Percentiles rank a stretch among this genome's conserved stretches.
Evolutionary conservation across 1,140 invertebrate genomes (phyloP).

Genomic region (Drosophila ercepeae): DNA sequence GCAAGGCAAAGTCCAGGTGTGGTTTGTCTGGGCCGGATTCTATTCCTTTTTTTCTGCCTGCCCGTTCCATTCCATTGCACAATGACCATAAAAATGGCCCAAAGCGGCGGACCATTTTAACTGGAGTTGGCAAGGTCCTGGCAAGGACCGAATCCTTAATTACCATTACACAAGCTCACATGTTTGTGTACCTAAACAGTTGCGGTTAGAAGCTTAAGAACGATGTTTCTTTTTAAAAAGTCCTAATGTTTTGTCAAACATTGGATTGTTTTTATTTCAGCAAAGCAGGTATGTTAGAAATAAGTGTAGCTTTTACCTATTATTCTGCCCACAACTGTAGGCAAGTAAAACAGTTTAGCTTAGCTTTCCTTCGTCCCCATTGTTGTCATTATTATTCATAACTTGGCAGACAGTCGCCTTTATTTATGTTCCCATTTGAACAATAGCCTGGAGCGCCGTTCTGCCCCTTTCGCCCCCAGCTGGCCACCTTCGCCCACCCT

Average conservation of each 20-base stretch:
- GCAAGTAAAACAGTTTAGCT: constrained; percentile 30
- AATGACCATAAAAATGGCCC: constrained; percentile 73
- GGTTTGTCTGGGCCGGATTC: constrained; percentile 29
- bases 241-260: no score
- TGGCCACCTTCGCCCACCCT: constrained; percentile 1
- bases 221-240: no score
- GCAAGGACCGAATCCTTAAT: constrained; percentile 64
- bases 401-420: constrained; percentile 73
- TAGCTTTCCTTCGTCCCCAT: constrained; percentile 19
- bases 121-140: constrained; percentile 42
- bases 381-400: constrained; percentile 77
- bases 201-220: not conserved
- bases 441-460: constrained; percentile 43
- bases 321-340: constrained; percentile 1
- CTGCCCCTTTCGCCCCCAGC: constrained; percentile 5
- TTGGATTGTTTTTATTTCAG: not conserved
- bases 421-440: constrained; percentile 73
- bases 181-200: not conserved
- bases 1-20: constrained; percentile 20
- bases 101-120: constrained; percentile 59
- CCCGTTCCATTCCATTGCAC: constrained; percentile 56
- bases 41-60: not conserved
- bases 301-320: not conserved
- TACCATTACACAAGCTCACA: constrained; percentile 51
- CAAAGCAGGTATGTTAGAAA: not conserved